Evolutionary conservation across 2,113 vertebrate genomes (phyloP), one percentile per base, ranked within the genome.

Genomic region (Orycteropus afer): DNA sequence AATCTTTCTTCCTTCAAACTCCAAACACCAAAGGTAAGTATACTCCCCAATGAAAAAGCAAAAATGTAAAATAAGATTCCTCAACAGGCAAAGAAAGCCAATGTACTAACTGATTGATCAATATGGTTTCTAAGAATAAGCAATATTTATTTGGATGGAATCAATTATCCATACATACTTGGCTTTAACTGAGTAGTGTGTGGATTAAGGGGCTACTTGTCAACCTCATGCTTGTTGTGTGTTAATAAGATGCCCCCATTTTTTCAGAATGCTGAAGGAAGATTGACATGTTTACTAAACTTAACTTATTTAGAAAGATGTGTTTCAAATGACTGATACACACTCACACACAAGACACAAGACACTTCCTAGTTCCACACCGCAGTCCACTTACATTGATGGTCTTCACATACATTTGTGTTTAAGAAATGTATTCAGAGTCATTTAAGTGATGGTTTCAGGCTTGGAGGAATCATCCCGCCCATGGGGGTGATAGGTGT

Each of bases 191-290:
- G 59, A 73, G 27, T 13, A 65, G 42, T 91, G n/a, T 92, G 89
- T 89, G 63, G 74, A 71, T 94, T 77, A 63, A 94, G 94, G 51
- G 61, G 55, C 67, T n/a, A n/a, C 32, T 13, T 82, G 63, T 77
- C 69, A 61, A 7, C 23, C 53, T 71, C 34, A 23, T 78, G 89
- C 53, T 61, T 90, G 80, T 55, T 25, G 27, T 15, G 22, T 32
- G n/a, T 49, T 65, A 79, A 34, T 34, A 51, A 81, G n/a, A 29
- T 34, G 20, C 12, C 32, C 20, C 49, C 22, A 34, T 57, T 76
- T 89, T 71, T 78, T 65, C 77, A 59, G 7, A 25, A 37, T 0
- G 2, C 45, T 61, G 14, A 65, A 55, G 3, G 57, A 81, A 0
- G 49, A 63, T 40, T 69, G 40, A 3, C 45, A 7, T 7, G 15